Evolutionary conservation across 2,888 invertebrate genomes (phyloP).

Genomic region (Ecliptopera silaceata): DNA sequence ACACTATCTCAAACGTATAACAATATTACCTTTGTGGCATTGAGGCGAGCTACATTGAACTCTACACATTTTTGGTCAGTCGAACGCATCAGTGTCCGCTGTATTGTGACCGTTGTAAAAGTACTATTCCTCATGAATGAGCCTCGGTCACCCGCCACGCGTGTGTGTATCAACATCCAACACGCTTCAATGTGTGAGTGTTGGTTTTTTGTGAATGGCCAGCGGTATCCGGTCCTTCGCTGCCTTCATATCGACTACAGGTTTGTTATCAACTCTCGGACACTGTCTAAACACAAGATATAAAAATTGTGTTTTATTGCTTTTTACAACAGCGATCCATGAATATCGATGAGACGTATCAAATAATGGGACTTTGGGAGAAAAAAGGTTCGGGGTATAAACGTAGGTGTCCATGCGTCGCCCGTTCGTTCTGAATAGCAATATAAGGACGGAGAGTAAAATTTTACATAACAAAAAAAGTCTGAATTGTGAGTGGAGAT

Average conservation of each 20-base stretch:
- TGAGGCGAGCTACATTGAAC: constrained; percentile 44
- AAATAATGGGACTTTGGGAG: constrained; percentile 63
- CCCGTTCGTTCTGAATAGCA: constrained; percentile 52
- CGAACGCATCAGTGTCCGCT: constrained; percentile 54
- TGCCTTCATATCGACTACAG: constrained; percentile 74
- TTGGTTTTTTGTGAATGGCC: constrained; percentile 80
- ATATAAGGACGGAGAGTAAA: constrained; percentile 66
- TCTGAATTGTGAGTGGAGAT: constrained; percentile 57
- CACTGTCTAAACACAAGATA: constrained; percentile 80
- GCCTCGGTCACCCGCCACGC: constrained; percentile 55
- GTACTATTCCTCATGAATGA: constrained; percentile 77
- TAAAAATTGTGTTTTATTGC: constrained; percentile 81
- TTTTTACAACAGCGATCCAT: constrained; percentile 72
- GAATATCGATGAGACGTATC: constrained; percentile 72
- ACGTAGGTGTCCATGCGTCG: constrained; percentile 76
- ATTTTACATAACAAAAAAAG: constrained; percentile 69
- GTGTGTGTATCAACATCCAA: constrained; percentile 58
- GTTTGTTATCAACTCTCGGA: constrained; percentile 80
- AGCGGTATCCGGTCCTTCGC: constrained; percentile 78
- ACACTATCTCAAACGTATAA: constrained; percentile 49
- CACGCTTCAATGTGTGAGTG: constrained; percentile 53
- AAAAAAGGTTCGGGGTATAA: constrained; percentile 54
- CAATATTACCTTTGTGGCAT: constrained; percentile 39
- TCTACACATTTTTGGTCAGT: constrained; percentile 50
- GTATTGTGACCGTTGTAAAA: constrained; percentile 66